Percentiles rank a stretch among this genome's conserved stretches.
Conservation (phyloP, 2,113 vertebrate species). For the Penelope pileata region DNA sequence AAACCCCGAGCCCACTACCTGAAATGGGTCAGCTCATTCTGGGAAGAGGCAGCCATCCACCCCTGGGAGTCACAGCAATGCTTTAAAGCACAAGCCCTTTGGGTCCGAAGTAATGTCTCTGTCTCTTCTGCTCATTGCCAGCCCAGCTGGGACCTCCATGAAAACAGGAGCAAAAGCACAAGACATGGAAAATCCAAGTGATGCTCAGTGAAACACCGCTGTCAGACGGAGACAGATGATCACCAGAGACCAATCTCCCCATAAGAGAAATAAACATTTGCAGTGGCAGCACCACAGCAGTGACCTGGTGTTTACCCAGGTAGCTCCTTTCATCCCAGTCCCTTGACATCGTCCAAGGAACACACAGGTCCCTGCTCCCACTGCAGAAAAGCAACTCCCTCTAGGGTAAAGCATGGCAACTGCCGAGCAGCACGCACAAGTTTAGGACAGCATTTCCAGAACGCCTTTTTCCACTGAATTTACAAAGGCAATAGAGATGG, state of each 20-base stretch:
- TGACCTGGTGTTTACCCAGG: neutral
- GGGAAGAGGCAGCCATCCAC: neutral
- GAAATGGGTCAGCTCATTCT: neutral
- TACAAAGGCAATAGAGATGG: neutral
- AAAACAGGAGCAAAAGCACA: neutral
- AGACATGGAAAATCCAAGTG: neutral
- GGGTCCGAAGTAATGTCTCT: neutral
- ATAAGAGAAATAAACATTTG: neutral
- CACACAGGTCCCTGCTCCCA: constrained; percentile 33
- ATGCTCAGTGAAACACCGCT: neutral
- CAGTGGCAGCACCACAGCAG: neutral
- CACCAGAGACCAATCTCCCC: neutral
- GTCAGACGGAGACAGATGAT: neutral
- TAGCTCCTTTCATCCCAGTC: neutral
- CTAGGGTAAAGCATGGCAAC: constrained; percentile 69
- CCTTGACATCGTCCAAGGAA: constrained; percentile 16
- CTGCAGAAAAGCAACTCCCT: constrained; percentile 72
- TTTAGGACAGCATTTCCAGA: neutral
- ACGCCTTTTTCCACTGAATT: neutral
- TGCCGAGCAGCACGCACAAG: neutral
- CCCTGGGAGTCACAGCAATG: rapidly evolving
- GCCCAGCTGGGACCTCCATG: rapidly evolving
- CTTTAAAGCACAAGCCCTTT: neutral
- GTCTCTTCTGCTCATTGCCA: neutral
- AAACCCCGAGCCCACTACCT: neutral